Evolutionary conservation across 2,113 vertebrate species (phyloP).

Genomic region (Datnioides undecimradiatus): DNA sequence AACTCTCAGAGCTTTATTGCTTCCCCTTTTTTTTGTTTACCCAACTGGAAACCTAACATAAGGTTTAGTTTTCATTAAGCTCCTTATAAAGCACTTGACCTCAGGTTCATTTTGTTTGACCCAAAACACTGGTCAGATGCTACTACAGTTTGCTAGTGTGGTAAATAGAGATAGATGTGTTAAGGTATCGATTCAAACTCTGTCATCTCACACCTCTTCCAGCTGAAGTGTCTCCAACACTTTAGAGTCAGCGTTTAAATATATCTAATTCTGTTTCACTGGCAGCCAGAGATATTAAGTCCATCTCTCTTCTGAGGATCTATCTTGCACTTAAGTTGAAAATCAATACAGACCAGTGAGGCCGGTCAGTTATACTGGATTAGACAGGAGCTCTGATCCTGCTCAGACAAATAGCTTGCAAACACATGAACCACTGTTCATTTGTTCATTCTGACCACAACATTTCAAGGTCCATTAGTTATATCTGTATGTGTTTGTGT

Average conservation of each 20-base stretch:
- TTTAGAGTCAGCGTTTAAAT: conserved; percentile 14
- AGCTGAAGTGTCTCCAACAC: conserved; percentile 22
- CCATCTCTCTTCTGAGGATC: conserved; percentile 51
- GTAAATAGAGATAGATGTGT: conserved; percentile 35
- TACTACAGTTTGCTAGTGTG: neutral
- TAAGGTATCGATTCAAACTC: conserved; percentile 34
- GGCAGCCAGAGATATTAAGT: conserved; percentile 58
- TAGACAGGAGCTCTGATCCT: conserved; percentile 40
- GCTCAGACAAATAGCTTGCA: conserved; percentile 45
- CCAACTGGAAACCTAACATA: conserved; percentile 20
- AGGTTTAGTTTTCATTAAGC: conserved; percentile 24
- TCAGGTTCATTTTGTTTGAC: neutral
- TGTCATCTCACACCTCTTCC: conserved; percentile 12
- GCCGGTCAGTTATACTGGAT: conserved; percentile 57
- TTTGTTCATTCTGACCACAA: conserved; percentile 38
- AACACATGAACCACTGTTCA: conserved; percentile 31
- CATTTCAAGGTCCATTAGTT: conserved; percentile 44
- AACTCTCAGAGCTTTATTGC: conserved; percentile 43
- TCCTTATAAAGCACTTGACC: conserved; percentile 30
- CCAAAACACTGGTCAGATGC: conserved; percentile 2
- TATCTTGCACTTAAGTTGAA: conserved; percentile 52
- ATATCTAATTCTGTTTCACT: conserved; percentile 48
- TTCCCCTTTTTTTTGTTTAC: conserved; percentile 18
- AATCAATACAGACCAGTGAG: conserved; percentile 69
- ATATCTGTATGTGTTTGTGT: neutral